phyloP scores from a whole-genome alignment of 2,888 invertebrate species.

The Cactoblastis cactorum region DNA sequence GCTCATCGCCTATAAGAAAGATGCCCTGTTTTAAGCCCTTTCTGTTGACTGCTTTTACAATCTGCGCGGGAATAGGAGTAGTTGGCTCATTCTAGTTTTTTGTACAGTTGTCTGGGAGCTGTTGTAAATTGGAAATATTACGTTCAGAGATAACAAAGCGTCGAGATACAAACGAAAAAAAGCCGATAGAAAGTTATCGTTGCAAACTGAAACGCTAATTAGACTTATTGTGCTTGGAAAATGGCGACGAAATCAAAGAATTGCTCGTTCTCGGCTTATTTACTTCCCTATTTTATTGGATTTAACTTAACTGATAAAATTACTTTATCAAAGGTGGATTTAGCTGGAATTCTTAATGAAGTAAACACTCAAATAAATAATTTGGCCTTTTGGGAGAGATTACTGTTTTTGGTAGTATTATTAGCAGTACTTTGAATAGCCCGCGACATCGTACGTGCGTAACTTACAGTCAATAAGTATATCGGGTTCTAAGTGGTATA shows the following conservation, averaged over 20 bases:
- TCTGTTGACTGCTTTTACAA: too few species aligned
- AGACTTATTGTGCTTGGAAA: constrained; percentile 5
- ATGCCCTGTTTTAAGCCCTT: too few species aligned
- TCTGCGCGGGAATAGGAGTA: too few species aligned
- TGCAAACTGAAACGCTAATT: constrained; percentile 6
- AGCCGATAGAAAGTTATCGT: background rate
- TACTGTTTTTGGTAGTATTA: too few species aligned
- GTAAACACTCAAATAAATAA: background rate
- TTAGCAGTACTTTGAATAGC: too few species aligned
- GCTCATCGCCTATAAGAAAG: too few species aligned
- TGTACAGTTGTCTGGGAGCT: too few species aligned
- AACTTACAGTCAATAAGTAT: too few species aligned
- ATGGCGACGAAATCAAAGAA: constrained; percentile 5
- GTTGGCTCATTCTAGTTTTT: too few species aligned
- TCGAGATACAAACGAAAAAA: background rate
- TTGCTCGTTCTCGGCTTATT: background rate
- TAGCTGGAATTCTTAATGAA: background rate
- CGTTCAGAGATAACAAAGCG: background rate
- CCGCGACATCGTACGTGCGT: too few species aligned
- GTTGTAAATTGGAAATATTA: background rate
- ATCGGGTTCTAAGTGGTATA: too few species aligned
- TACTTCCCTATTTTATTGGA: background rate
- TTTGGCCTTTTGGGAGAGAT: background rate
- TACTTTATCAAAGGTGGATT: background rate
- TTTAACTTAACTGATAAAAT: constrained; percentile 6